Percentiles rank a stretch among this genome's conserved stretches.
phyloP scores from a whole-genome alignment of 2,113 vertebrate species.

The Leptosomus discolor region DNA sequence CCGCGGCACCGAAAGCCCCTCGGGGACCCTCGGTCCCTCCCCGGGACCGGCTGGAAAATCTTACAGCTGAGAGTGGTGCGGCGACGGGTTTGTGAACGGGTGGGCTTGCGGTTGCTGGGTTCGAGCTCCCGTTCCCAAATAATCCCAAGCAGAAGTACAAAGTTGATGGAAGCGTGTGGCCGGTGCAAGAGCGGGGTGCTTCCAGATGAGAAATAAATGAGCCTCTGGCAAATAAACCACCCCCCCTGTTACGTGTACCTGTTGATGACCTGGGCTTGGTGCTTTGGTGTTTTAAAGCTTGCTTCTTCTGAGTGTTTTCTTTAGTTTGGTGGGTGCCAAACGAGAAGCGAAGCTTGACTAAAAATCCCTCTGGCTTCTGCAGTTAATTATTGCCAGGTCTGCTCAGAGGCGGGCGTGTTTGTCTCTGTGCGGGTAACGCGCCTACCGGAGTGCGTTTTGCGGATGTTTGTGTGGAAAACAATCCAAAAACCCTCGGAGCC shows the following conservation, averaged over 20 bases:
- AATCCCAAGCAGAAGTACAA: background rate
- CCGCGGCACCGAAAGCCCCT: conserved; percentile 6
- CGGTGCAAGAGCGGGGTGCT: fast-evolving
- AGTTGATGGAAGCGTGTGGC: fast-evolving
- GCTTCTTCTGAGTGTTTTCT: background rate
- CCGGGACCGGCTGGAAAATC: background rate
- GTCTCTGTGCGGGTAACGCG: background rate
- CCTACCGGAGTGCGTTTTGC: background rate
- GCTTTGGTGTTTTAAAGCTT: background rate
- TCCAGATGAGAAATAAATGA: background rate
- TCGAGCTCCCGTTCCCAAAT: background rate
- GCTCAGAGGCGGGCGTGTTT: fast-evolving
- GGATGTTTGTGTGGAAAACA: background rate
- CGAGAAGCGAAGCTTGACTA: background rate
- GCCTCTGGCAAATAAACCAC: too few species aligned
- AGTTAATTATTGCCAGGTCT: background rate
- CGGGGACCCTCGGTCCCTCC: too few species aligned
- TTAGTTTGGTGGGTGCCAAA: background rate
- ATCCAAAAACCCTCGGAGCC: background rate
- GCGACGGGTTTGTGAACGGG: background rate
- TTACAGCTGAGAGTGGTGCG: background rate
- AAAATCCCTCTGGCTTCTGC: background rate
- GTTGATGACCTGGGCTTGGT: background rate
- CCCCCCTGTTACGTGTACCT: fast-evolving
- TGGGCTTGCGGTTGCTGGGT: background rate